Evolutionary conservation across 2,113 vertebrate genomes (phyloP).

Genomic region (Megaceryle maxima): DNA sequence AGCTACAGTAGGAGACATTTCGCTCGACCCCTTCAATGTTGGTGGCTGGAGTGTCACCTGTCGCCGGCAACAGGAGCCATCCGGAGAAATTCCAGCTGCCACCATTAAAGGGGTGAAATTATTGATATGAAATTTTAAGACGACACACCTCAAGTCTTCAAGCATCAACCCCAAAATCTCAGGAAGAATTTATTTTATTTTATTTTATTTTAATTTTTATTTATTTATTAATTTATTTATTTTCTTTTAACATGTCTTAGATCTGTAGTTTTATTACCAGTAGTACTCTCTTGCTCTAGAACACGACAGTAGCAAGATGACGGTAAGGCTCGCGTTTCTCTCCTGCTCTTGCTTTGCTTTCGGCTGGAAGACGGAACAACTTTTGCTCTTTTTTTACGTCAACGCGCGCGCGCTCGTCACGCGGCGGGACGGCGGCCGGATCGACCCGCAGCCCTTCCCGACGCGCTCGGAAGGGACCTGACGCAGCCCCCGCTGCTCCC

Average conservation of each 20-base stretch:
- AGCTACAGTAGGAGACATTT: constrained; percentile 70
- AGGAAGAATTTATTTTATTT: constrained; percentile 40
- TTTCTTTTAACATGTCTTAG: constrained; percentile 39
- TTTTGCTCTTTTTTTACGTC: neutral
- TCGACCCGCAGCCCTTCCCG: neutral
- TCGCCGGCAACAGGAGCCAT: constrained; percentile 48
- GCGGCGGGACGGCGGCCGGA: too few species aligned
- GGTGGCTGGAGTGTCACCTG: constrained; percentile 15
- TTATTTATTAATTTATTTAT: neutral
- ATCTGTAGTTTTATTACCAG: constrained; percentile 67
- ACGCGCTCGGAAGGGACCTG: neutral
- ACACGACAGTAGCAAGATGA: constrained; percentile 65
- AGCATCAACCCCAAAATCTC: constrained; percentile 68
- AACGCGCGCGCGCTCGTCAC: too few species aligned
- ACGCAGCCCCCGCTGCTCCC: neutral
- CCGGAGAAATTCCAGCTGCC: constrained; percentile 9
- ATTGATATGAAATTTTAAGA: constrained; percentile 42
- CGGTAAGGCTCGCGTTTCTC: constrained; percentile 49
- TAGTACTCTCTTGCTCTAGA: constrained; percentile 75
- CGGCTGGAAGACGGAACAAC: constrained; percentile 64
- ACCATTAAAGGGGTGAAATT: constrained; percentile 24
- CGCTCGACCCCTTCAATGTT: constrained; percentile 13
- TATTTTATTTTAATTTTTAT: too few species aligned
- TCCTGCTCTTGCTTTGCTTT: constrained; percentile 8
- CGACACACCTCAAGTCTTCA: constrained; percentile 56